Evolutionary conservation across 2,113 vertebrate species (phyloP), one percentile per base, ranked within the genome.

Genomic region (Caracal caracal): DNA sequence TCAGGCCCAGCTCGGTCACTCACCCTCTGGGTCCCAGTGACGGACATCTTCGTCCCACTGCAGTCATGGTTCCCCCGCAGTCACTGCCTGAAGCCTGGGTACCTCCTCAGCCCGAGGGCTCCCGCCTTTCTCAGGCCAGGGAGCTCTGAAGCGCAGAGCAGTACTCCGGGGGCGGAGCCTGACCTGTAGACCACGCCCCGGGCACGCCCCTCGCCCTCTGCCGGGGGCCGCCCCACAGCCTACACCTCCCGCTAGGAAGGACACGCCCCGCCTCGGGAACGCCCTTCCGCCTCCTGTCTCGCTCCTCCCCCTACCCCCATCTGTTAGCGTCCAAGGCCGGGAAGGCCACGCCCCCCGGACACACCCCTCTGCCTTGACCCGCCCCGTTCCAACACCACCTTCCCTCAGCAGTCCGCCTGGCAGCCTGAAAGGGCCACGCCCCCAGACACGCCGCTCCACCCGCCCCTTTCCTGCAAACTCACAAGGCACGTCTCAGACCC

Each of bases 1-100:
- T 68, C 30, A 28, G 43, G 63, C 53, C 79, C 83, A 68, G 83
- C 76, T 87, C 12, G 8, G 65, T 88, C 82, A 98, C 99, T 99
- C 98, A 99, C 99, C 99, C 98, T 97, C 94, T 96, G 93, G 97
- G 97, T 81, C 97, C 98, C 98, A 98, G 86, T 17, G 96, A 92
- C 51, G 98, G 98, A 61, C 97, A 97, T 83, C 98, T 97, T 94
- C 98, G 97, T 91, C 98, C 98, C 98, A 99, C 98, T 0, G 98
- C 98, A 86, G 98, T 98, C 98, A 98, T 98, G 94, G 88, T 24
- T 94, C 35, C 79, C 79, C 92, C 24, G 49, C 11, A 43, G 59
- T 88, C 51, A 19, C 86, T 1, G 56, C 94, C 76, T 28, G 59
- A 65, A 95, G 88, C 76, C 90, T 49, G 30, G 17, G 71, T 16